Evolutionary conservation across 2,888 invertebrate species (phyloP), one percentile per base, ranked within the genome.

Genomic region (Heliothis peltigera): DNA sequence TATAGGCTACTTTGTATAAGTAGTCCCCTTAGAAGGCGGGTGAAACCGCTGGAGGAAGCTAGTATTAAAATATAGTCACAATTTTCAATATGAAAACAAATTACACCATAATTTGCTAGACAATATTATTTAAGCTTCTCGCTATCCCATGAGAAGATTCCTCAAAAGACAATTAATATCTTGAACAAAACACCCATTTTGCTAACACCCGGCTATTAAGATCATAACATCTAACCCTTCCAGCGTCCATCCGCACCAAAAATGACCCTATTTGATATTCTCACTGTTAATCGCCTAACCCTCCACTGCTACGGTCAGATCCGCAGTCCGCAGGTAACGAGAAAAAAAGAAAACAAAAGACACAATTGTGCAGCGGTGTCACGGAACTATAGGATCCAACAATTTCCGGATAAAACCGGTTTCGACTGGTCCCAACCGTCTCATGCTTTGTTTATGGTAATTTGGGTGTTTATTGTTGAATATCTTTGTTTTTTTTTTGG

Each of bases 391-490:
- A 88, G 85, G 87, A 89, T 88, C 85, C 77, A 83, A 84, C 77
- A 84, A 88, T 91, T 91, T 93, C 93, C 93, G 90, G 89, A 85
- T 75, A 64, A 64, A 92, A 93, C 93, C 86, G 87, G 93, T 91
- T 85, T 64, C n/a, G 52, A 66, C 64, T 49, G 46, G 69, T 72
- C 17, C 35, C 83, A 90, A 92, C 86, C 88, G 92, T 92, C 87
- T 80, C 62, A 89, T 93, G 91, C 87, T 85, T 91, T 95, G 94
- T 94, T 94, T 94, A 95, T 94, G 94, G 94, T 94, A 95, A 95
- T 95, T 93, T 94, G 85, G 90, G 82, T 78, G 84, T 90, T 88
- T 93, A 90, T 92, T 92, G 90, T 89, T 84, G 79, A 79, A 81
- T 62, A 59, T 86, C 69, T 71, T 88, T 88, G 83, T 88, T 90